Conservation (phyloP, 2,113 vertebrate species). For the Pan paniscus region DNA sequence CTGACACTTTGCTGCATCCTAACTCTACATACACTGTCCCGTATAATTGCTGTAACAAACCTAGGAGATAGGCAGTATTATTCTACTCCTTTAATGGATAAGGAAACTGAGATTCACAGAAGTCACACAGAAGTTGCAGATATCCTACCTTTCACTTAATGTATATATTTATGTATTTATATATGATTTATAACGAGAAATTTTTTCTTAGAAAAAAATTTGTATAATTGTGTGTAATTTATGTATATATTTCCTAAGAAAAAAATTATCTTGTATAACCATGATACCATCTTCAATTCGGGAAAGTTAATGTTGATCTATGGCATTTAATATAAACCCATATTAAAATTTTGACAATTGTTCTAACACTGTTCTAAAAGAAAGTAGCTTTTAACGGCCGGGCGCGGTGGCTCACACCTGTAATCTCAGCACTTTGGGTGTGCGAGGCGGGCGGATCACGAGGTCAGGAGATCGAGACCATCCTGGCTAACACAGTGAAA, state of each 20-base stretch:
- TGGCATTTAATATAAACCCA: neutral
- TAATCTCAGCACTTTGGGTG: too few species aligned
- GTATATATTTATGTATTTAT: neutral
- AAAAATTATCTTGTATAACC: neutral
- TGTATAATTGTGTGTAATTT: neutral
- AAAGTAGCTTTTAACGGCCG: neutral
- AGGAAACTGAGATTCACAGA: neutral
- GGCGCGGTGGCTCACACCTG: too few species aligned
- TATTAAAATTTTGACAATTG: neutral
- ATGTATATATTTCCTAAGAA: neutral
- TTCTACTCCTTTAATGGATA: neutral
- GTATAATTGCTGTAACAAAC: neutral
- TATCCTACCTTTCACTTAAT: neutral
- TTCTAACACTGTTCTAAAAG: neutral
- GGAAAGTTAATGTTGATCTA: neutral
- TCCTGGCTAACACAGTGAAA: too few species aligned
- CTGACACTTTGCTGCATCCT: neutral
- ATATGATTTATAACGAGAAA: neutral
- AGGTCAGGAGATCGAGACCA: too few species aligned
- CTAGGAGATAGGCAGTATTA: neutral
- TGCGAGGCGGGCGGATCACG: too few species aligned
- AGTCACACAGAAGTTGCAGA: neutral
- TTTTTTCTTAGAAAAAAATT: neutral
- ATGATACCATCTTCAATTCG: neutral
- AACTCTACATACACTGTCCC: neutral